Base-by-base conservation (phyloP, 2,797 vertebrate species). In the Bradypodion ventrale region DNA sequence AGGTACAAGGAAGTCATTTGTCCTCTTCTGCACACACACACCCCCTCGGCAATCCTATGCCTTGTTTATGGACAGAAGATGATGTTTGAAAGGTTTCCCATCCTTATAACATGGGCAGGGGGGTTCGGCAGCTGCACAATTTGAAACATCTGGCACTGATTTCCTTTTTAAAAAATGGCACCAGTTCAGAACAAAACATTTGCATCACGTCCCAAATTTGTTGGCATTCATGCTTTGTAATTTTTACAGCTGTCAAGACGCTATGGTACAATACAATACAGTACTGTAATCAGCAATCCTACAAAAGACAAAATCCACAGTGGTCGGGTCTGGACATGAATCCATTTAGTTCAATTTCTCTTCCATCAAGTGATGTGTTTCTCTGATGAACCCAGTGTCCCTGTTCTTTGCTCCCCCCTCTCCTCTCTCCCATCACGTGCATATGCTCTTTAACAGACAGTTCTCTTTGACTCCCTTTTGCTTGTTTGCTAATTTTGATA, bases 191-290 rank as follows among this genome's bases (percentile, higher is more conserved):
- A 80, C 82, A 75, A 59, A 75, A 69, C 60, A 75, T 44, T 84
- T 82, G 88, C 62, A 75, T 70, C 75, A 42, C 42, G 35, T 86
- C 65, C 69, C 63, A 78, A 69, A 59, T 75, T 84, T 82, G 68
- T 63, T 89, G 84, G 84, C 68, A 83, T 86, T 68, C 35, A 73
- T 83, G 75, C 42, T 37, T 74, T 78, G 85, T 78, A 63, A 75
- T 75, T n/a, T 82, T 78, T 83, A 84, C 86, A 80, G 62, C 73
- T 77, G 66, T 87, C 15, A 63, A 27, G 27, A n/a, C 74, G 83
- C 16, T 49, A 35, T 42, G 16, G 23, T 44, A 89, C 65, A 87
- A 75, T 44, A 89, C 65, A 87, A 75, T 89, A 44, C 37, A 2
- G 12, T 69, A 81, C 80, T 89, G 86, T 87, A 63, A 62, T 68